Base-by-base conservation (phyloP, 2,113 vertebrate species). In the Tragelaphus buxtoni region DNA sequence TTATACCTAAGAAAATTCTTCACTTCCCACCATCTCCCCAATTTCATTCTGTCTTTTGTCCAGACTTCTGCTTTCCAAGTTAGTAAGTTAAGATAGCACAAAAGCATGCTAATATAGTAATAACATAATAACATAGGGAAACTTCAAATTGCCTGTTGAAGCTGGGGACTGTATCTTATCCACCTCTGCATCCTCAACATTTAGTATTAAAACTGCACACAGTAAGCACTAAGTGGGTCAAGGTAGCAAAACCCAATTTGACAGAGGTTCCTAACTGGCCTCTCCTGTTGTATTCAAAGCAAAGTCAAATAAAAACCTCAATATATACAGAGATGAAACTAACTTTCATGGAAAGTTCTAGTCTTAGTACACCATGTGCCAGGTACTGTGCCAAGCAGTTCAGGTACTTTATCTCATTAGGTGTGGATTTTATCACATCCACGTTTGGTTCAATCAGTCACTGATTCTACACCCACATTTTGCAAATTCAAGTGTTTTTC, bases 401-500 rank as follows among this genome's bases (percentile, higher is more conserved):
- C 65, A 72, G 65, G n/a, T 24, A 72, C 35, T 72, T 39, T 72
- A 72, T 39, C 35, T 39, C 18, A 72, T 72, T 39, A 39, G 65
- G 35, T 72, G 18, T 72, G 18, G 65, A 72, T 39, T 72, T 72
- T 39, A 72, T 72, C 65, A 39, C 65, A 72, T n/a, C 18, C 65
- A 39, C 26, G 14, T 93, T 87, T 81, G 76, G 24, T 7, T 88
- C 58, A 91, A 63, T 76, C 24, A 80, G 28, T 74, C 69, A 80
- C 53, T 88, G 32, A 93, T 51, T 61, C 58, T 88, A 61, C 9
- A 79, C 11, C 51, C 82, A 80, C 3, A 88, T 77, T 91, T 84
- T 91, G 24, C 51, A 74, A 92, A 63, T 86, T 84, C 79, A 89
- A 92, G 32, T 92, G 69, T 42, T 18, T 80, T 96, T 90, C 85